phyloP scores from a whole-genome alignment of 2,888 invertebrate genomes.

The Lacanobia wlatinum region DNA sequence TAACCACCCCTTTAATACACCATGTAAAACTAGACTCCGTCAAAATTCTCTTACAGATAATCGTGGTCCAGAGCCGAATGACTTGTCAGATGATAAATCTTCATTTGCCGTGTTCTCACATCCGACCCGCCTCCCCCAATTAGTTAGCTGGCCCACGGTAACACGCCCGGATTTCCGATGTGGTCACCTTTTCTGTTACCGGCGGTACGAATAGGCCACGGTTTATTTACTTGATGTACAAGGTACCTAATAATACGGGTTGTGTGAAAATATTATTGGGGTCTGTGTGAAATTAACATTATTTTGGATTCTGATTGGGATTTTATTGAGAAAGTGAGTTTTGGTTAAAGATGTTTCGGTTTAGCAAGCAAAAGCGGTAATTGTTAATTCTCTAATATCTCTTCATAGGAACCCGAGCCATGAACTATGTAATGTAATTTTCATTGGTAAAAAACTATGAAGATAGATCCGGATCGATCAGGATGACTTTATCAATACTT shows the following conservation, averaged over 20 bases:
- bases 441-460: background rate
- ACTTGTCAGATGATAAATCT: constrained; percentile 87
- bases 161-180: constrained; percentile 82
- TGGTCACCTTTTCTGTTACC: constrained; percentile 82
- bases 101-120: constrained; percentile 89
- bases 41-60: constrained; percentile 61
- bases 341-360: background rate
- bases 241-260: constrained; percentile 31
- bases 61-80: constrained; percentile 71
- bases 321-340: background rate
- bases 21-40: constrained; percentile 15
- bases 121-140: constrained; percentile 87
- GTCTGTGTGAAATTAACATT: background rate
- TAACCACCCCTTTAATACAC: background rate
- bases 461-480: background rate
- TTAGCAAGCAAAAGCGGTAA: background rate
- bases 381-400: background rate
- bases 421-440: background rate
- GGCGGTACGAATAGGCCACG: constrained; percentile 66
- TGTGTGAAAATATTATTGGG: background rate
- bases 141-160: constrained; percentile 75
- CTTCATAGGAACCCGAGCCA: background rate
- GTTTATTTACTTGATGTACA: constrained; percentile 57
- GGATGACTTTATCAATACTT: too few relatives aligned
- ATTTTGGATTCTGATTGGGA: background rate